Evolutionary conservation across 2,113 vertebrate genomes (phyloP), one percentile per base, ranked within the genome.

Genomic region (Lagopus leucura): DNA sequence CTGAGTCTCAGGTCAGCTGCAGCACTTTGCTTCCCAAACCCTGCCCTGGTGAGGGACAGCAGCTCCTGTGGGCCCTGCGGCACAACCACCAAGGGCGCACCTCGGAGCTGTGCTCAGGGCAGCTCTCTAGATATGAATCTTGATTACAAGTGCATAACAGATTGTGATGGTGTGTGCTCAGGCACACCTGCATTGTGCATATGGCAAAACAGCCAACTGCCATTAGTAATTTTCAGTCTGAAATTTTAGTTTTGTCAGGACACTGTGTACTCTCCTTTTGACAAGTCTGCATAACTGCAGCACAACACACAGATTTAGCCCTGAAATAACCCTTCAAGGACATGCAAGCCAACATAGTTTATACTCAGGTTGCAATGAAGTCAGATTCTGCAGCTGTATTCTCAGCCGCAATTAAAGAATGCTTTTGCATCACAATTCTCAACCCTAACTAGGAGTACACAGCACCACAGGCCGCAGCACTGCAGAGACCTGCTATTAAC

Each of bases 381-480:
- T 24, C 25, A 55, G 58, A 43, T 25, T 28, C 38, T 47, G 38
- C 57, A 55, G 0, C 0, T 42, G 15, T 8, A 1, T n/a, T 38
- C 75, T 34, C 47, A 72, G 45, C 28, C 40, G 19, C 20, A 18
- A 20, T 8, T 12, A 61, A n/a, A 22, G 24, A 4, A 40, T 1
- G 61, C 6, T 16, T 36, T 6, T 12, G 30, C 14, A 61, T 9
- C 1, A 11, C 32, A 28, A 19, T 4, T 7, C 50, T 74, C 24
- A 34, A 47, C 42, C 34, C 42, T 17, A n/a, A 43, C 3, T 1
- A 42, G 54, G 40, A 16, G 34, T 3, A 9, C 1, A 4, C 34
- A 19, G 38, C 4, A 2, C 0, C 7, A 58, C 21, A 48, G 1
- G 5, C 0, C 1, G 2, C 34, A 6, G 0, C 0, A 4, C 14